These are phyloP conservation scores for Goniozus legneri DNA, from an alignment of 1,140 invertebrate species.

Conservation along the genomic window DNA sequence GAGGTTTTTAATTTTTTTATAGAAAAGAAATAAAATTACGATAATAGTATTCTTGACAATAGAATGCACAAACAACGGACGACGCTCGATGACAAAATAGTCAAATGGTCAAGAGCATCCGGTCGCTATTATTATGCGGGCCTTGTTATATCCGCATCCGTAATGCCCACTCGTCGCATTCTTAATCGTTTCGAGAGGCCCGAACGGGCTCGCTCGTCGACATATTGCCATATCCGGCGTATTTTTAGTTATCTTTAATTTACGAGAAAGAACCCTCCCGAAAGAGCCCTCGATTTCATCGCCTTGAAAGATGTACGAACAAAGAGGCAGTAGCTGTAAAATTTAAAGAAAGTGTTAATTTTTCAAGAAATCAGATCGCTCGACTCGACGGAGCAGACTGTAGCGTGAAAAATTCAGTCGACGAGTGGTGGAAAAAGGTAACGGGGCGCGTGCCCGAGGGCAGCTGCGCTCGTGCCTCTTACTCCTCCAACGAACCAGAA, in stretches of 20 bases:
- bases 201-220: constrained; percentile 21
- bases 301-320: too few relatives aligned
- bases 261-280: constrained; percentile 1
- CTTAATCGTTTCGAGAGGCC: constrained; percentile 26
- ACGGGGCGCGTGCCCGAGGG: constrained; percentile 24
- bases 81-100: constrained; percentile 25
- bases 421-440: too few relatives aligned
- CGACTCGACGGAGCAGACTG: too few relatives aligned
- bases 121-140: constrained; percentile 43
- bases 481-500: neutral
- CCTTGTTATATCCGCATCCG: constrained; percentile 38
- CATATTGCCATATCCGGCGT: constrained; percentile 34
- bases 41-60: too few relatives aligned
- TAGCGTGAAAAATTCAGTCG: too few relatives aligned
- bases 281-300: neutral
- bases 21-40: too few relatives aligned
- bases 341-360: too few relatives aligned
- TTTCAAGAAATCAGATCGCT: too few relatives aligned
- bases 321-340: too few relatives aligned
- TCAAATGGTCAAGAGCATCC: constrained; percentile 34
- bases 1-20: too few relatives aligned
- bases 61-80: neutral
- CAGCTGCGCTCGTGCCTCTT: constrained; percentile 30
- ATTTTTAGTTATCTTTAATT: constrained; percentile 6
- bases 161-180: constrained; percentile 25